Base-by-base conservation (phyloP, 1,140 invertebrate genomes). In the Globodera rostochiensis region DNA sequence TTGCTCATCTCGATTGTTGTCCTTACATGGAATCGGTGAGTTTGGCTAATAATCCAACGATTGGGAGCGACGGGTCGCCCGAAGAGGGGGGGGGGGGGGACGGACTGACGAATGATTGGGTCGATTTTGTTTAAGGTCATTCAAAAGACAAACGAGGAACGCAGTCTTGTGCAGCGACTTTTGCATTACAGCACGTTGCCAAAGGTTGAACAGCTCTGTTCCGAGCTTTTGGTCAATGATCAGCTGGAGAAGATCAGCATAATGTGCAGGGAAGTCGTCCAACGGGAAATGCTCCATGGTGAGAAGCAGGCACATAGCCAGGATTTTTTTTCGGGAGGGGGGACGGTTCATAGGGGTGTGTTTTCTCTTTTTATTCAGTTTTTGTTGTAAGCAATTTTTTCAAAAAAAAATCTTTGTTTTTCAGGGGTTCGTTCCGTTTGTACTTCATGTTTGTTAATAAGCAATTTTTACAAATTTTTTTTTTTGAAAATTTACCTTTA, bases 11-110 rank as follows among this genome's bases (percentile, higher is more conserved):
- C n/a, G 82, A 79, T 21, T 85, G 83, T 67, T 86, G 85, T 53
- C 75, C 77, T 25, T 87, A 87, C 78, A 87, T 87, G 86, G 84
- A 88, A 84, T 73, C 66, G 73, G 76, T 74, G 60, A 21, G 21
- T 50, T 21, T 84, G 47, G 60, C 15, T 19, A 21, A 76, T 85
- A 11, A 66, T 82, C 46, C 47, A 11, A 45, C 19, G 53, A 25
- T 25, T 25, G 25, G 25, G 25, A 25, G 25, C 25, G 25, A 25
- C 25, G 25, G 25, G 25, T 25, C 25, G 47, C 47, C 3, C 7
- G 36, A 45, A 45, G n/a, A 7, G 5, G 3, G 6, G 25, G 25
- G 25, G 25, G 25, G 25, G 15, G 1, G 5, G 15, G 15, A 19
- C 8, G 15, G 0, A 73, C 21, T 19, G 5, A 19, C 15, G 21